Conservation (phyloP, 2,888 invertebrate species). For the Drosophila dives region DNA sequence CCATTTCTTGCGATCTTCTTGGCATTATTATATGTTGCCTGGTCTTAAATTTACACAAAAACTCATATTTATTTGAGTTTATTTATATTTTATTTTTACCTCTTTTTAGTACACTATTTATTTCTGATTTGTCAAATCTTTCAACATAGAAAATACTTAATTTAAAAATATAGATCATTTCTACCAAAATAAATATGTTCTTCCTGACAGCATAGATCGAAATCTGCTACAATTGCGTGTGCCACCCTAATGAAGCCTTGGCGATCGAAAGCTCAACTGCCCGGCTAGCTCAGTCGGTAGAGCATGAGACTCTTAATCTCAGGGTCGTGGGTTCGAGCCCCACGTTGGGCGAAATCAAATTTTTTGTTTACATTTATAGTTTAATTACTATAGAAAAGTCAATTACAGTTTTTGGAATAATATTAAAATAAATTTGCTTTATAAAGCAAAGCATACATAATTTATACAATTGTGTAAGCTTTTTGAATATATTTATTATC, state of each 20-base stretch:
- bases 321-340: conserved; percentile 85
- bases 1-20: not conserved
- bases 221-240: not conserved
- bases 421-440: not conserved
- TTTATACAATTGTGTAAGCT: not conserved
- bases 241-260: not conserved
- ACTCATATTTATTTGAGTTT: not conserved
- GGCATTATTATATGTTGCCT: not conserved
- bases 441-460: not conserved
- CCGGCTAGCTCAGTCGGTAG: conserved; percentile 85
- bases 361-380: conserved; percentile 24
- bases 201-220: not conserved
- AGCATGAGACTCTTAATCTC: conserved; percentile 85
- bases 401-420: not conserved
- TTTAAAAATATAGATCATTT: not conserved
- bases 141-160: not conserved
- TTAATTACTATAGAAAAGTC: too few species aligned
- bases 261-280: conserved; percentile 45
- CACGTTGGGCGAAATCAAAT: conserved; percentile 81
- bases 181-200: not conserved
- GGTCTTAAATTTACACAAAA: not conserved
- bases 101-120: not conserved
- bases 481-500: not conserved
- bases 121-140: not conserved
- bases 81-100: not conserved